A percentile compares a stretch with the other conserved stretches of the same genome.
phyloP scores from a whole-genome alignment of 1,140 invertebrate species.

The Sinella curviseta region DNA sequence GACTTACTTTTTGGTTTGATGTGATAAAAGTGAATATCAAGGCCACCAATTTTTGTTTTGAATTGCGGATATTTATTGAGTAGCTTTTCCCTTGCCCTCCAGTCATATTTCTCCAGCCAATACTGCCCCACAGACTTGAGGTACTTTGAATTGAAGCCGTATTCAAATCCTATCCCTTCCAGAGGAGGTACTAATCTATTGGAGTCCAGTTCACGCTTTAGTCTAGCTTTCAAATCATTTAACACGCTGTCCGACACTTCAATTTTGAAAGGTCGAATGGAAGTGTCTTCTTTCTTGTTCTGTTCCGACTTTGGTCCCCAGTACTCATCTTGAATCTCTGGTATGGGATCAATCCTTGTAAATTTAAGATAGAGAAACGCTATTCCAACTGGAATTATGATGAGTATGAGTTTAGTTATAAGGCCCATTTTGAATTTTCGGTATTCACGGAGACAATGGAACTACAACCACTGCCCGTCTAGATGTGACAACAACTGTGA shows the following conservation, averaged over 20 bases:
- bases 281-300: slow-evolving; percentile 52
- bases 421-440: no score
- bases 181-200: slow-evolving; percentile 61
- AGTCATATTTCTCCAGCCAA: slow-evolving; percentile 59
- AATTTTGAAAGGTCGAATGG: slow-evolving; percentile 59
- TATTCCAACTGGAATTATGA: no score
- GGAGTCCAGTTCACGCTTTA: slow-evolving; percentile 59
- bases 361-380: no score
- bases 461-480: no score
- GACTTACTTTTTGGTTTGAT: slow-evolving; percentile 48
- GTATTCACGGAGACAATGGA: no score
- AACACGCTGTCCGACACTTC: slow-evolving; percentile 53
- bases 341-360: slow-evolving; percentile 12
- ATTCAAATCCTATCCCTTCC: slow-evolving; percentile 70
- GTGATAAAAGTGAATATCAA: slow-evolving; percentile 56
- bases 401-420: no score
- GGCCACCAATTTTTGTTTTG: slow-evolving; percentile 60
- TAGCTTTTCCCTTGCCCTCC: slow-evolving; percentile 55
- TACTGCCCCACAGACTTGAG: slow-evolving; percentile 66
- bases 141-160: slow-evolving; percentile 74
- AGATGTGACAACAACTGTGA: no score
- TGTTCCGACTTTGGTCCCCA: slow-evolving; percentile 56
- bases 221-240: slow-evolving; percentile 57
- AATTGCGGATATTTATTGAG: slow-evolving; percentile 59
- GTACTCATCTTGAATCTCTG: slow-evolving; percentile 53